Base-by-base conservation (phyloP, 2,113 vertebrate species). In the Polypterus senegalus region DNA sequence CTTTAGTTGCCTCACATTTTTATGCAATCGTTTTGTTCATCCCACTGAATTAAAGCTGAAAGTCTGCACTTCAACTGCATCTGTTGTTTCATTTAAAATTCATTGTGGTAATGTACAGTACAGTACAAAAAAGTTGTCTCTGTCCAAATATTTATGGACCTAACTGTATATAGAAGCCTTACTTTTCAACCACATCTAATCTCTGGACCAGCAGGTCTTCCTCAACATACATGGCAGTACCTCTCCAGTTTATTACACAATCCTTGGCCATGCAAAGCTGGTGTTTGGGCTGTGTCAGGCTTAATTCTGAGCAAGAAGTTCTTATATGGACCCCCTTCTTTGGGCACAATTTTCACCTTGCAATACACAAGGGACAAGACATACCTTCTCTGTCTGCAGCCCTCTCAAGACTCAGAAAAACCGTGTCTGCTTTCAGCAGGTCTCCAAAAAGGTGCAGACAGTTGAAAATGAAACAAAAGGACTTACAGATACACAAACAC, bases 261-360 rank as follows among this genome's bases (percentile, higher is more conserved):
- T 54, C 10, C 58, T 46, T 65, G 57, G 47, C 63, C 45, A 68
- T 71, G 27, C 48, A 67, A 63, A 61, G 47, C 70, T 49, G 65
- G 11, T 9, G 66, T 68, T 51, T 63, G 60, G 53, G 65, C 67
- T 4, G 59, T 68, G 43, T 64, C 66, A 62, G 67, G 63, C 49
- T 65, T 61, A 8, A 68, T 54, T 49, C 64, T 59, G 52, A 54
- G 64, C 54, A 70, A 68, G 52, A 59, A 6, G 61, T 61, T 55
- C 64, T 58, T 53, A 63, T 58, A 49, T 68, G 64, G 64, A 63
- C 63, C 49, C 66, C 58, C 10, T 70, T 59, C 27, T 70, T 70
- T 70, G 65, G 63, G 4, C 65, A 67, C 27, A 27, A 27, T 27
- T 27, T 27, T 1, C 27, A 67, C 45, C 55, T 68, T 4, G 63